phyloP scores from a whole-genome alignment of 2,113 vertebrate genomes.

The Amia ocellicauda region DNA sequence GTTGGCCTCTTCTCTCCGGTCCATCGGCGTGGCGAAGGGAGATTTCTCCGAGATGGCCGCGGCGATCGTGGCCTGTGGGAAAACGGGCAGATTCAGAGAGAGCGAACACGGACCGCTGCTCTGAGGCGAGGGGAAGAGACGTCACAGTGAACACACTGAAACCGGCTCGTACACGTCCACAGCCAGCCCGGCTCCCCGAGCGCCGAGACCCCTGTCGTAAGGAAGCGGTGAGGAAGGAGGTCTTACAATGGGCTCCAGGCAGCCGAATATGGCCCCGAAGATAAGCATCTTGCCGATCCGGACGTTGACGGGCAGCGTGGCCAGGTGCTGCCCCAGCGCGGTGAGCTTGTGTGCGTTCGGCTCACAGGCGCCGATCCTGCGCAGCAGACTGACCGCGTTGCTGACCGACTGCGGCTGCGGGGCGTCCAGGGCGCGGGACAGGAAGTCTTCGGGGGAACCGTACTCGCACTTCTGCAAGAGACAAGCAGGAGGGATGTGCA shows the following conservation, averaged over 20 bases:
- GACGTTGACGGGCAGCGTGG: conserved; percentile 89
- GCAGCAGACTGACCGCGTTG: conserved; percentile 85
- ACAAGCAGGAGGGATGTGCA: neutral
- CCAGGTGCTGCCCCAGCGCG: conserved; percentile 90
- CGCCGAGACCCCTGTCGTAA: too few relatives aligned
- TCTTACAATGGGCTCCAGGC: conserved; percentile 89
- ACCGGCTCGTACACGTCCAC: too few relatives aligned
- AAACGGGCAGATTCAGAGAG: conserved; percentile 1
- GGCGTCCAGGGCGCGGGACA: conserved; percentile 82
- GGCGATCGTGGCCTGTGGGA: conserved; percentile 85
- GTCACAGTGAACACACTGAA: too few relatives aligned
- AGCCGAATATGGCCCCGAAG: conserved; percentile 92
- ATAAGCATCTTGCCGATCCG: conserved; percentile 99
- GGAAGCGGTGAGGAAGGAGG: neutral
- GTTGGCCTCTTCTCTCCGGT: conserved; percentile 90
- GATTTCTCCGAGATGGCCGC: conserved; percentile 97
- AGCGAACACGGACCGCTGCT: too few relatives aligned
- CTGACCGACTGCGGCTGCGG: conserved; percentile 91
- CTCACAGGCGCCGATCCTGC: conserved; percentile 89
- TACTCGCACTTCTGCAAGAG: conserved; percentile 84
- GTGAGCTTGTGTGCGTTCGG: conserved; percentile 73
- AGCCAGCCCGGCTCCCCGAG: too few relatives aligned
- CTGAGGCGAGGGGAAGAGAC: too few relatives aligned
- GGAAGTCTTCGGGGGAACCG: conserved; percentile 90
- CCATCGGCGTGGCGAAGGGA: conserved; percentile 90